Conservation (phyloP, 2,888 invertebrate genomes). For the Synanthedon myopaeformis region DNA sequence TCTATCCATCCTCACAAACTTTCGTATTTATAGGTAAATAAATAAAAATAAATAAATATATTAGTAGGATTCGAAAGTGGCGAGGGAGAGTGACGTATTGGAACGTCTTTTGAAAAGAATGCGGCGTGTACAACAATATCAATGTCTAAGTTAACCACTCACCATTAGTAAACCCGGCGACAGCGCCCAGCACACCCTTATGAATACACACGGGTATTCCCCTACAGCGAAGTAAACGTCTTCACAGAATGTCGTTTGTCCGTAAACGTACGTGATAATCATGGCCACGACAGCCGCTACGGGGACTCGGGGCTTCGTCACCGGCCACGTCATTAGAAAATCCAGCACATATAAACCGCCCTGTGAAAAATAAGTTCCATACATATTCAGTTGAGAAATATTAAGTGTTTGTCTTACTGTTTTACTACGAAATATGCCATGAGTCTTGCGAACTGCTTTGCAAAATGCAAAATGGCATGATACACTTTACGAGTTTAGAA, state of each 20-base stretch:
- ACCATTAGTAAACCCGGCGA: constrained; percentile 39
- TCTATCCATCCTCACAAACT: no score
- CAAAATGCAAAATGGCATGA: no score
- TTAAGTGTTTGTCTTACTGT: neutral
- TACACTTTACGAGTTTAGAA: no score
- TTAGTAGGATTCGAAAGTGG: no score
- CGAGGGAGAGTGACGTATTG: no score
- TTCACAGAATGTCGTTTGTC: constrained; percentile 53
- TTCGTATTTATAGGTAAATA: no score
- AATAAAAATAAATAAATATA: no score
- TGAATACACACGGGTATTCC: constrained; percentile 48
- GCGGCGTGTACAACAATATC: no score
- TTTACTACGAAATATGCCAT: neutral
- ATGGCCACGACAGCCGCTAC: constrained; percentile 26
- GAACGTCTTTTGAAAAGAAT: no score
- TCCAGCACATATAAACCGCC: constrained; percentile 47
- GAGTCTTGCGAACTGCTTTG: neutral
- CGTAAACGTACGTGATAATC: constrained; percentile 41
- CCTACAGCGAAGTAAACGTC: constrained; percentile 47
- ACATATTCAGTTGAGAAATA: neutral
- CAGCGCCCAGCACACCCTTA: constrained; percentile 51
- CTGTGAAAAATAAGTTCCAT: constrained; percentile 16
- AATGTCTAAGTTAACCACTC: no score
- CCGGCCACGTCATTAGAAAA: constrained; percentile 49
- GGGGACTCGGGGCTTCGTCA: constrained; percentile 30